A percentile compares a stretch with the other conserved stretches of the same genome.
Evolutionary conservation across 1,140 invertebrate genomes (phyloP).

Genomic region (Drosophila kikkawai): DNA sequence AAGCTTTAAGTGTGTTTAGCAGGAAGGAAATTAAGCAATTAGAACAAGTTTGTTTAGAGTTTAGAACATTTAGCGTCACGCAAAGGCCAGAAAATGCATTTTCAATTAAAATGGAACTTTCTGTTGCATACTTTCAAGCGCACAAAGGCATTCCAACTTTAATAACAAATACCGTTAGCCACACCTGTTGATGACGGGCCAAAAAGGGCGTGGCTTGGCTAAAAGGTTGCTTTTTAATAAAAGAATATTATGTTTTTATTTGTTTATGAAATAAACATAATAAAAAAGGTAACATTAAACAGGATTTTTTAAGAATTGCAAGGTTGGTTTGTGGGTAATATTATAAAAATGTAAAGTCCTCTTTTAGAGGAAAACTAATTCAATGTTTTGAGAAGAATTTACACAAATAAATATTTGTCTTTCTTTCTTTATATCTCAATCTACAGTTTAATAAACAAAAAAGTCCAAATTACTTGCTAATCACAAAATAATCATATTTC

Average conservation of each 20-base stretch:
- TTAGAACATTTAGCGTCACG: conserved; percentile 30
- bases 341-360: too few relatives aligned
- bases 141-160: not conserved
- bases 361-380: too few relatives aligned
- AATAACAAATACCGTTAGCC: not conserved
- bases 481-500: too few relatives aligned
- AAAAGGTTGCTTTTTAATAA: not conserved
- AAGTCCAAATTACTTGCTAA: too few relatives aligned
- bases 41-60: conserved; percentile 7
- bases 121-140: conserved; percentile 31
- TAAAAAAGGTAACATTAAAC: not conserved
- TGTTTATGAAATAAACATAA: not conserved
- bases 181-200: not conserved
- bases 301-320: not conserved
- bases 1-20: not conserved
- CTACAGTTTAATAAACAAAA: too few relatives aligned
- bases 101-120: conserved; percentile 37
- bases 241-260: not conserved
- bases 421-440: too few relatives aligned
- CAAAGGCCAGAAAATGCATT: conserved; percentile 11
- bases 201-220: not conserved
- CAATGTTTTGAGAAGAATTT: too few relatives aligned
- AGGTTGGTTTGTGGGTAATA: too few relatives aligned
- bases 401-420: too few relatives aligned
- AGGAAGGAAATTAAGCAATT: conserved; percentile 13